A percentile compares a stretch with the other conserved stretches of the same genome.
These are phyloP conservation scores for Plebejus melissa DNA, from an alignment of 2,888 invertebrate species.

Conservation along the genomic window DNA sequence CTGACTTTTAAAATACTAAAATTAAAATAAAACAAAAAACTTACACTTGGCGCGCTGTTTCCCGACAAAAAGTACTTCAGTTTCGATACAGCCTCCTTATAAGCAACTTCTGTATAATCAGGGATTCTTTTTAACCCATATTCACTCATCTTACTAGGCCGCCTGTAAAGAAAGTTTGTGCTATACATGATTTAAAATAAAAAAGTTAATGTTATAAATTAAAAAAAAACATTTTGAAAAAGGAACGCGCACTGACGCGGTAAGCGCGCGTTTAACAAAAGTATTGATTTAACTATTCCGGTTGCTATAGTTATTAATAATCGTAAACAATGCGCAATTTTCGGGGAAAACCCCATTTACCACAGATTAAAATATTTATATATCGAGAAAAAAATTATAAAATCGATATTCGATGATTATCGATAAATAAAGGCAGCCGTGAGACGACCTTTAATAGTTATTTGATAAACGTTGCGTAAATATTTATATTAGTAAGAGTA, in stretches of 20 bases:
- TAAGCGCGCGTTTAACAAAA: constrained; percentile 36
- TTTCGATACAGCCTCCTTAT: constrained; percentile 90
- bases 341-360: not conserved
- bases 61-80: constrained; percentile 87
- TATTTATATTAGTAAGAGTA: no score
- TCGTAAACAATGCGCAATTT: constrained; percentile 47
- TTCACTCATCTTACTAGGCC: constrained; percentile 69
- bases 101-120: constrained; percentile 90
- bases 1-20: not conserved
- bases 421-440: no score
- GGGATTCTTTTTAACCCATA: constrained; percentile 80
- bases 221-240: constrained; percentile 33
- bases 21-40: constrained; percentile 40
- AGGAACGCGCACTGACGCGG: constrained; percentile 43
- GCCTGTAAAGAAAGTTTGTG: constrained; percentile 58
- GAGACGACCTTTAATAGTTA: no score
- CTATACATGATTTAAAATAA: constrained; percentile 40
- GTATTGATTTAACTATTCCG: constrained; percentile 67
- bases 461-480: no score
- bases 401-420: not conserved
- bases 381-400: not conserved
- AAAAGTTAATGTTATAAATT: constrained; percentile 17
- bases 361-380: not conserved
- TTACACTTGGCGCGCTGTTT: constrained; percentile 82
- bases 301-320: constrained; percentile 58